Conservation (phyloP, 2,888 invertebrate genomes). For the Encarsia formosa region DNA sequence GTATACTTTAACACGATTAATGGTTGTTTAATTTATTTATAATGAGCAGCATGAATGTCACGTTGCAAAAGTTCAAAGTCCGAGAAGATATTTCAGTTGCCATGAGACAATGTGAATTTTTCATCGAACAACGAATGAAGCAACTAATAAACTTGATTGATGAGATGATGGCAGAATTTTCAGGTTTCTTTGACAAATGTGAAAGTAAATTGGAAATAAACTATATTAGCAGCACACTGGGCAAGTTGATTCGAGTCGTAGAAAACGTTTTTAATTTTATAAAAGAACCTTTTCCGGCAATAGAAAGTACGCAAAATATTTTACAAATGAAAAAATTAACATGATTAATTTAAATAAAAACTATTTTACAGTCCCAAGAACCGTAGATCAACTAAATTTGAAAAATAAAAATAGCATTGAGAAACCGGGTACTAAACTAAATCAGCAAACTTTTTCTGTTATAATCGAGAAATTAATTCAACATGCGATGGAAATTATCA, state of each 20-base stretch:
- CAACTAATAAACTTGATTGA: background rate
- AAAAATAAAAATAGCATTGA: background rate
- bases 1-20: background rate
- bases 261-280: slow-evolving; percentile 5
- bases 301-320: slow-evolving; percentile 12
- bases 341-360: background rate
- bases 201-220: background rate
- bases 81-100: slow-evolving; percentile 23
- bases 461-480: slow-evolving; percentile 10
- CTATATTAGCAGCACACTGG: background rate
- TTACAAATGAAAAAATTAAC: background rate
- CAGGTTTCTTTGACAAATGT: slow-evolving; percentile 10
- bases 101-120: slow-evolving; percentile 26
- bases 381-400: too few species aligned
- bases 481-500: slow-evolving; percentile 11
- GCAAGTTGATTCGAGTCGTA: background rate
- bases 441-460: too few species aligned
- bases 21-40: background rate
- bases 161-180: background rate
- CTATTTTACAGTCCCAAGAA: slow-evolving; percentile 9
- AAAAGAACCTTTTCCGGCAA: slow-evolving; percentile 15
- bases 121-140: slow-evolving; percentile 18
- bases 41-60: slow-evolving; percentile 23
- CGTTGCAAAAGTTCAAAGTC: slow-evolving; percentile 25
- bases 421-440: background rate